Evolutionary conservation across 2,113 vertebrate species (phyloP).

Genomic region (Galbula dea): DNA sequence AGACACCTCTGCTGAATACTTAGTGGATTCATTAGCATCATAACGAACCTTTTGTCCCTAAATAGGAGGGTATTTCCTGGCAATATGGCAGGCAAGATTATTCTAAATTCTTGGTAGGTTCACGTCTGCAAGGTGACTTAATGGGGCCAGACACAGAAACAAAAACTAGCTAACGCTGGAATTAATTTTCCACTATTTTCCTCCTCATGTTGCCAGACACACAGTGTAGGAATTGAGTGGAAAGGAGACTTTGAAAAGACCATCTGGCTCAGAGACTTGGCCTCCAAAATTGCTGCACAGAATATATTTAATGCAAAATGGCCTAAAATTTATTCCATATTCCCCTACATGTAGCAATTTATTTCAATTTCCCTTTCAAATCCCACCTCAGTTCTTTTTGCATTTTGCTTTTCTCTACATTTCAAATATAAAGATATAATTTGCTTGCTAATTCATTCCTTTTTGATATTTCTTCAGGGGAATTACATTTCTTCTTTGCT

Average conservation of each 20-base stretch:
- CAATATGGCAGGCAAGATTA: neutral
- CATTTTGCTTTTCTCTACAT: neutral
- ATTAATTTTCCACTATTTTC: constrained; percentile 46
- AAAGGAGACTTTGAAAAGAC: neutral
- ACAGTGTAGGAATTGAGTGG: constrained; percentile 3
- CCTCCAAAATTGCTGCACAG: neutral
- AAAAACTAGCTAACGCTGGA: constrained; percentile 25
- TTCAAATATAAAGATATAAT: neutral
- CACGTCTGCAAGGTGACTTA: neutral
- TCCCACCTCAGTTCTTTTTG: neutral
- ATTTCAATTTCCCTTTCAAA: neutral
- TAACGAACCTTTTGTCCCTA: neutral
- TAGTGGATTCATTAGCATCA: constrained; percentile 29
- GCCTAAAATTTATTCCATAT: neutral
- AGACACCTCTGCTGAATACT: neutral
- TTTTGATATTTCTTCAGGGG: neutral
- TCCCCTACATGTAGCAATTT: neutral
- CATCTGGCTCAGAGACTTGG: constrained; percentile 28
- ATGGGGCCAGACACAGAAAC: constrained; percentile 19
- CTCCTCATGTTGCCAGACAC: neutral
- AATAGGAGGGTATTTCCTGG: constrained; percentile 12
- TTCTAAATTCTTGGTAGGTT: constrained; percentile 20
- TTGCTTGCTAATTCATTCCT: neutral
- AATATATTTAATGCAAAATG: neutral
- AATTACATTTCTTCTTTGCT: neutral